These are phyloP conservation scores for Cinara cedri DNA, from an alignment of 2,888 invertebrate genomes.

Conservation along the genomic window DNA sequence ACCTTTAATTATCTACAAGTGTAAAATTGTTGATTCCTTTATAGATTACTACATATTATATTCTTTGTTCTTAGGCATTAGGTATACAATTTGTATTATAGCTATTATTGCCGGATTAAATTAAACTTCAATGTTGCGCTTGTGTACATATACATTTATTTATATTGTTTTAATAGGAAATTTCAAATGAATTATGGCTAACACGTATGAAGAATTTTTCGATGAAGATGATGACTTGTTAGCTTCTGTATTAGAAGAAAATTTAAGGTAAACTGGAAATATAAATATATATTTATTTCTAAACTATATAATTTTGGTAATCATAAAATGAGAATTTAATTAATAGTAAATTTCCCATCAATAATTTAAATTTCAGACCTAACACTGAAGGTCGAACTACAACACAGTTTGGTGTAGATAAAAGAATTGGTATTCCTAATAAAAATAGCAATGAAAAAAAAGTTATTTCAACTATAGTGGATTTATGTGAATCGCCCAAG, in stretches of 20 bases:
- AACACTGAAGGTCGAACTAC: conserved; percentile 11
- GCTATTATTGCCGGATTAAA: no score
- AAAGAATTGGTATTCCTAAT: no score
- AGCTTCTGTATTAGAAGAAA: conserved; percentile 59
- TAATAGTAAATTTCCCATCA: background rate
- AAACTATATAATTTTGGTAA: background rate
- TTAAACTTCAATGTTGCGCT: no score
- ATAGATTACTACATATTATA: background rate
- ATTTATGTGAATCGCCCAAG: conserved; percentile 34
- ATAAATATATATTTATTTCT: background rate
- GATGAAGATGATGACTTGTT: conserved; percentile 59
- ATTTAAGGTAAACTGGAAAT: conserved; percentile 58
- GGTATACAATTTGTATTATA: background rate
- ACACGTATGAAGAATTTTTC: background rate
- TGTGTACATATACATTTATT: background rate
- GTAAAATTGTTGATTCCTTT: background rate
- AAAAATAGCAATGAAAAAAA: no score
- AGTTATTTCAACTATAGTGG: background rate
- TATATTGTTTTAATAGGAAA: background rate
- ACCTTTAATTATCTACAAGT: background rate
- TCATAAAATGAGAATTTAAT: background rate
- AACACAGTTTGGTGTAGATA: background rate
- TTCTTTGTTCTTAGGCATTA: background rate
- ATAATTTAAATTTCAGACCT: conserved; percentile 30
- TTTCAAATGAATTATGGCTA: background rate